These are phyloP conservation scores for Hylia prasina DNA, from an alignment of 2,113 vertebrate species.

Conservation along the genomic window DNA sequence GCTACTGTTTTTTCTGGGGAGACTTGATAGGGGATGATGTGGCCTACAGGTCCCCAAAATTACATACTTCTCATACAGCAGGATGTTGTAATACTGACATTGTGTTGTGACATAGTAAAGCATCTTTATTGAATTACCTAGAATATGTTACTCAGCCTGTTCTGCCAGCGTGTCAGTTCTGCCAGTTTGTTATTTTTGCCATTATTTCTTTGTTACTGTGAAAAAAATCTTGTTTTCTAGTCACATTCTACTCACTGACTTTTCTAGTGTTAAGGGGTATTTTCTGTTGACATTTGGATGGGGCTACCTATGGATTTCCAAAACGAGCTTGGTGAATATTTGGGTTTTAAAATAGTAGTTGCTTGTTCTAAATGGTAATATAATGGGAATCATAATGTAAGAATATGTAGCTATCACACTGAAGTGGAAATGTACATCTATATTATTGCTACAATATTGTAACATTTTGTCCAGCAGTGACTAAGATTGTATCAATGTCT, in stretches of 20 bases:
- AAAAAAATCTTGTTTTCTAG: not conserved
- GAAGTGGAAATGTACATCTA: not conserved
- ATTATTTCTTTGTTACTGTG: not conserved
- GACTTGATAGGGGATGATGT: not conserved
- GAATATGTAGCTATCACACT: not conserved
- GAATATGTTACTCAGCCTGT: not conserved
- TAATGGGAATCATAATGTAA: not conserved
- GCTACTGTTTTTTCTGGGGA: not conserved
- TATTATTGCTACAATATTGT: not conserved
- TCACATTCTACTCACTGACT: not conserved
- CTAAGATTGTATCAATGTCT: not conserved
- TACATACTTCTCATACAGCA: not conserved
- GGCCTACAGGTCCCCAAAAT: not conserved
- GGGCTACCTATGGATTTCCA: not conserved
- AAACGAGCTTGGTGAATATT: not conserved
- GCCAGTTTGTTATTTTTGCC: not conserved
- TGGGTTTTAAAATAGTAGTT: not conserved
- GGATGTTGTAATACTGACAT: not conserved
- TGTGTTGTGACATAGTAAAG: not conserved
- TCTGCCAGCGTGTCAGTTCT: not conserved
- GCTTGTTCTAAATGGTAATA: not conserved
- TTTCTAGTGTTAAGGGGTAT: not conserved
- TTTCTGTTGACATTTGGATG: not conserved
- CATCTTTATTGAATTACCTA: not conserved
- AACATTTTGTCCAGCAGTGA: not conserved